phyloP scores from a whole-genome alignment of 2,797 vertebrate species.

The Chaenodraco wilsoni region DNA sequence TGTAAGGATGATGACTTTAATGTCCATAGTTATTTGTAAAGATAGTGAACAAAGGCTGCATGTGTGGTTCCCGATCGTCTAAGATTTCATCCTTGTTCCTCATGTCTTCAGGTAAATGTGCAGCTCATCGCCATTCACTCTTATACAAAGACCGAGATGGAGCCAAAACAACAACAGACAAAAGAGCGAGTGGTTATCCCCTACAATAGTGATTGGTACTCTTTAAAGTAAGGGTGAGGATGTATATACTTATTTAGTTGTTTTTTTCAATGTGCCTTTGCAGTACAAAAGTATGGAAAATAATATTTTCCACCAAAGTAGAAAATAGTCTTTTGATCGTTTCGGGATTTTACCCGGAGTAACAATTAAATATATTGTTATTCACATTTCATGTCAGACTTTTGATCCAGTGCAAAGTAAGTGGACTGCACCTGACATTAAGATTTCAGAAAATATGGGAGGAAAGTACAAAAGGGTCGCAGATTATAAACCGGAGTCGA shows the following conservation, averaged over 20 bases:
- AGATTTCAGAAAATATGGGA: background rate
- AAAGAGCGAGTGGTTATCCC: background rate
- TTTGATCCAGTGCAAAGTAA: background rate
- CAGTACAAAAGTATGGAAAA: background rate
- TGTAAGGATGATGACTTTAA: constrained; percentile 52
- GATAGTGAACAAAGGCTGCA: constrained; percentile 41
- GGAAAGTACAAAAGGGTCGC: background rate
- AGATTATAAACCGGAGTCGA: background rate
- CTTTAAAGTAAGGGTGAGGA: background rate
- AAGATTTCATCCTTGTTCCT: constrained; percentile 16
- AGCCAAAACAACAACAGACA: background rate
- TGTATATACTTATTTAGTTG: background rate
- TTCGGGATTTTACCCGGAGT: background rate
- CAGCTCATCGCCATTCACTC: constrained; percentile 2
- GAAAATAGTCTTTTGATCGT: background rate
- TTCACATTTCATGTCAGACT: no score
- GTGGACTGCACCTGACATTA: background rate
- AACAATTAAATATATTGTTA: no score
- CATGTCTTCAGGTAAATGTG: constrained; percentile 36
- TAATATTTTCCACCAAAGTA: background rate
- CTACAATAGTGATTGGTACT: background rate
- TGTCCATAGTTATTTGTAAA: constrained; percentile 49
- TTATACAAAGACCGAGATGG: constrained; percentile 10
- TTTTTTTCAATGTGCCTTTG: background rate
- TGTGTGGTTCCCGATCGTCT: constrained; percentile 25